These are phyloP conservation scores for Orthosia incerta DNA, from an alignment of 2,888 invertebrate species.

Conservation along the genomic window DNA sequence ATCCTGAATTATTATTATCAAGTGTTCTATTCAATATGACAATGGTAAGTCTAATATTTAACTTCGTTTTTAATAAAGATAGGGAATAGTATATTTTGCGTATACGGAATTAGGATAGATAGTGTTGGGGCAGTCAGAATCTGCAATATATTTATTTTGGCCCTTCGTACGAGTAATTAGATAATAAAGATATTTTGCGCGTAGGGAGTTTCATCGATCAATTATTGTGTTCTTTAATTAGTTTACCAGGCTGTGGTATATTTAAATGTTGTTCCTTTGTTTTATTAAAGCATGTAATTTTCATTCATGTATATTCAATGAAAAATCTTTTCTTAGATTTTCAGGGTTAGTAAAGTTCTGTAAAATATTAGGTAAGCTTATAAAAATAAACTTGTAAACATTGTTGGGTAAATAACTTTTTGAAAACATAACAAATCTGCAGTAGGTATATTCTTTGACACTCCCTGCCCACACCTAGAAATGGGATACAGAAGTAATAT, in stretches of 20 bases:
- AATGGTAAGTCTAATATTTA: constrained; percentile 78
- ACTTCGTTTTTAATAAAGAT: constrained; percentile 1
- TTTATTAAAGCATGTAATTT: neutral
- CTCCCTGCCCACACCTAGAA: neutral
- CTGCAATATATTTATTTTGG: neutral
- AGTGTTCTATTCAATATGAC: constrained; percentile 72
- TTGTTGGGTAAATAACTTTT: neutral
- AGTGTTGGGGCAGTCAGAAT: neutral
- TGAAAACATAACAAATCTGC: neutral
- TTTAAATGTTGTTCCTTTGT: neutral
- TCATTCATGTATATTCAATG: no score
- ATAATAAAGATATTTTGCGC: neutral
- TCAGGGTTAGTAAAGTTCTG: neutral
- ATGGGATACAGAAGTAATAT: constrained; percentile 13
- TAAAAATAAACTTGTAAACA: neutral
- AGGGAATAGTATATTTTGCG: neutral
- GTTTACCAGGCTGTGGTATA: neutral
- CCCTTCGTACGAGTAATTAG: neutral
- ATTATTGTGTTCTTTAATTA: neutral
- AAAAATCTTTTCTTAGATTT: neutral
- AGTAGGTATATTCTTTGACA: neutral
- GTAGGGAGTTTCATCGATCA: neutral
- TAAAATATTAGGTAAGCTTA: neutral
- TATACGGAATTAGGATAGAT: neutral
- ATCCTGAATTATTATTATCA: constrained; percentile 68